Evolutionary conservation across 1,140 invertebrate genomes (phyloP).

Genomic region (Sycophila sp.): DNA sequence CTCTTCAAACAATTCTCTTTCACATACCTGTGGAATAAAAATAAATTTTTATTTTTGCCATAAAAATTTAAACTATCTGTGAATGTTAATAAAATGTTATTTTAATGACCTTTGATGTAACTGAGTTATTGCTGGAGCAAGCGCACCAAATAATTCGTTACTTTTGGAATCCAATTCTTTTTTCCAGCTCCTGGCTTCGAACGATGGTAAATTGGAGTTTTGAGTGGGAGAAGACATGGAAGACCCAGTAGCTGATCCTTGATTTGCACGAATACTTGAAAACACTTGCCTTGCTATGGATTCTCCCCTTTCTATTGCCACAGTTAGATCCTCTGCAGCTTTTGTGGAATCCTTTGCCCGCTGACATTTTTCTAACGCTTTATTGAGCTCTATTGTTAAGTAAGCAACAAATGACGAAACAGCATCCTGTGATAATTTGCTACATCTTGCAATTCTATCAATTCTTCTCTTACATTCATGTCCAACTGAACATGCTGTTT

Average conservation of each 20-base stretch:
- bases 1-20: conserved; percentile 70
- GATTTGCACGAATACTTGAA: conserved; percentile 47
- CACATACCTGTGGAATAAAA: conserved; percentile 50
- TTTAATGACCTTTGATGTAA: conserved; percentile 67
- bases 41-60: conserved; percentile 9
- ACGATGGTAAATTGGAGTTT: conserved; percentile 10
- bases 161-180: conserved; percentile 60
- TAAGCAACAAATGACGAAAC: conserved; percentile 74
- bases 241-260: conserved; percentile 19
- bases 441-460: conserved; percentile 73
- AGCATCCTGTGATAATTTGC: conserved; percentile 74
- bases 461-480: conserved; percentile 85
- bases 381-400: conserved; percentile 67
- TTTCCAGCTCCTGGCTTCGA: conserved; percentile 56
- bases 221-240: neutral
- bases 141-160: conserved; percentile 59
- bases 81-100: neutral
- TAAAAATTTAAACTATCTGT: no score
- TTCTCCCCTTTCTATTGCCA: conserved; percentile 55
- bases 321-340: conserved; percentile 61
- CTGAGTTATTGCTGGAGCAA: conserved; percentile 68
- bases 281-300: conserved; percentile 50
- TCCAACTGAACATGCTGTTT: conserved; percentile 87
- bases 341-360: conserved; percentile 65
- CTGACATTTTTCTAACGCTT: conserved; percentile 65